Conservation (phyloP, 1,140 invertebrate genomes). For the Zelostemma sp. region DNA sequence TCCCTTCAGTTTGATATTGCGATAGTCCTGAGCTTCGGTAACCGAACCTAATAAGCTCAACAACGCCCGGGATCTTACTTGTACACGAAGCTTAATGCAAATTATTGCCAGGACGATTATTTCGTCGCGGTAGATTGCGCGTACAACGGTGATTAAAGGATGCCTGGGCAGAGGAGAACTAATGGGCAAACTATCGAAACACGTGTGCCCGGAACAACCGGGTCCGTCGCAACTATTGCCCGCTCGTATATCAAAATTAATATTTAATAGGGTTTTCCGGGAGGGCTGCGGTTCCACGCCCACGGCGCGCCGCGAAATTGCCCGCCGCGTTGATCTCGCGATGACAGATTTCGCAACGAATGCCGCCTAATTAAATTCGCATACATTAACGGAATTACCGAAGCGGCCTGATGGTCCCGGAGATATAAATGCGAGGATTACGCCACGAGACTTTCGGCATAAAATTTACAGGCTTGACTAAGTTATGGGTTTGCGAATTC, state of each 20-base stretch:
- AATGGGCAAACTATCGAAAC: constrained; percentile 58
- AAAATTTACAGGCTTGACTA: too few relatives aligned
- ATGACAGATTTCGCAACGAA: constrained; percentile 32
- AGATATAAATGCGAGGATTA: neutral
- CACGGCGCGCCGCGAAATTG: constrained; percentile 26
- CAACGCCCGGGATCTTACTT: constrained; percentile 20
- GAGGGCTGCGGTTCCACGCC: constrained; percentile 30
- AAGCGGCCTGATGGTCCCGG: neutral
- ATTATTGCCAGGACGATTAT: constrained; percentile 42
- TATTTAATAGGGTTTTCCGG: constrained; percentile 47
- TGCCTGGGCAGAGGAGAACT: constrained; percentile 33
- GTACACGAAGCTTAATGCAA: constrained; percentile 39
- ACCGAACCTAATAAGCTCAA: neutral
- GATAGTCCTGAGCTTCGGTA: neutral
- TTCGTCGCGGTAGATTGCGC: constrained; percentile 28
- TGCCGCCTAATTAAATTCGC: constrained; percentile 25
- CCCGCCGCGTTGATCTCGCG: constrained; percentile 32
- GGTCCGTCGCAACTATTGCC: constrained; percentile 33
- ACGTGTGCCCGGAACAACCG: neutral
- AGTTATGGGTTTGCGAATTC: too few relatives aligned
- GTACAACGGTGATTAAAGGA: constrained; percentile 33
- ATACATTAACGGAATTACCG: constrained; percentile 4
- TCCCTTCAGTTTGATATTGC: neutral
- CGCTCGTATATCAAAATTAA: constrained; percentile 57
- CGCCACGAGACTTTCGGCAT: neutral